Base-by-base conservation (phyloP, 2,113 vertebrate genomes). In the Chloebia gouldiae region DNA sequence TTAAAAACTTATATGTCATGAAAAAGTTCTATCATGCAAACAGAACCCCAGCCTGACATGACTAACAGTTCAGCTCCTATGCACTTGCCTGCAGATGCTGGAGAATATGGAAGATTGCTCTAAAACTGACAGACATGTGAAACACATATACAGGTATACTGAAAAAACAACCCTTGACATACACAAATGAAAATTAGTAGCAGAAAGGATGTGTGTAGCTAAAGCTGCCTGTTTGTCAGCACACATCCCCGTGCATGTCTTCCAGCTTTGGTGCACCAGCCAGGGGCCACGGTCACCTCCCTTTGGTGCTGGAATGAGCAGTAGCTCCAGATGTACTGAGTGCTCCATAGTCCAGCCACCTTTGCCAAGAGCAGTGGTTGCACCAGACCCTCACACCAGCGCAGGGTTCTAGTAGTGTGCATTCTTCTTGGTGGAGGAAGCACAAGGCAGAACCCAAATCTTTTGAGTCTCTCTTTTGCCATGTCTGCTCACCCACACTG, bases 221-320 rank as follows among this genome's bases (percentile, higher is more conserved):
- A 57, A 45, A 85, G 21, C 45, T 54, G 37, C 30, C 31, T 60
- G 5, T 44, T 37, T 86, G 65, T 23, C 45, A 49, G 57, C 42
- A 47, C 66, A 30, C 18, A 37, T 28, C 35, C 25, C 16, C 3
- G 8, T 5, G 56, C 12, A 1, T 1, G 1, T 13, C 23, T 25
- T 81, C 24, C 45, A 28, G 47, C n/a, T 40, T 27, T 51, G 49
- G 40, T 33, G 30, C 39, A 45, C 17, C 78, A 82, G 53, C 12
- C 50, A 13, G 16, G 31, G 56, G 35, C 56, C 40, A 19, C 30
- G 6, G 21, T 23, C 68, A 23, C 33, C 45, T 81, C 14, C 57
- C 21, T 6, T 4, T 8, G 6, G 25, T 24, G 42, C 64, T 59
- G 33, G 4, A 19, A 21, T 4, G 7, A 44, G 16, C 0, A 3